Evolutionary conservation across 2,797 vertebrate genomes (phyloP).

Genomic region (Zalophus californianus): DNA sequence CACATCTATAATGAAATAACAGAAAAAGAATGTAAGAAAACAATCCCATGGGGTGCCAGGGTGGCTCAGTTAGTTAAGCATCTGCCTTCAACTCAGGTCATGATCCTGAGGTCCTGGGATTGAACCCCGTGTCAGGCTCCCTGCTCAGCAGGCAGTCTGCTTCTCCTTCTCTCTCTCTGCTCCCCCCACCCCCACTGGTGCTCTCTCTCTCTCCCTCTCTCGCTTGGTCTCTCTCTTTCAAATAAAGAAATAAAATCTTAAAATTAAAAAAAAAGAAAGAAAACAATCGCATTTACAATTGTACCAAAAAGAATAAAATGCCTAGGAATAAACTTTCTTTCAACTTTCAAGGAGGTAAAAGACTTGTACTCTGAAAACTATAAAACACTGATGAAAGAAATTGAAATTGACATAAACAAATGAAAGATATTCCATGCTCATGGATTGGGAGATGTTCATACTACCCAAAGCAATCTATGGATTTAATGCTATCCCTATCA

Average conservation of each 20-base stretch:
- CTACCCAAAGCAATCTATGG: neutral
- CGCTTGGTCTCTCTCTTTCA: neutral
- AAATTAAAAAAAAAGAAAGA: neutral
- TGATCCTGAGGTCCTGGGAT: neutral
- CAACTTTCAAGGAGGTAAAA: neutral
- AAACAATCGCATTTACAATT: neutral
- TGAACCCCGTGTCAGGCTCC: neutral
- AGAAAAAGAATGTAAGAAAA: neutral
- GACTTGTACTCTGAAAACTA: neutral
- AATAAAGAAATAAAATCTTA: neutral
- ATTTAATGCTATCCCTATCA: neutral
- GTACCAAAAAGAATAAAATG: neutral
- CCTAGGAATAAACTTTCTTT: neutral
- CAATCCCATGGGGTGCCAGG: neutral
- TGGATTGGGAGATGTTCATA: neutral
- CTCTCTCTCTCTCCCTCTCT: neutral
- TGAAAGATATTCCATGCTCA: neutral
- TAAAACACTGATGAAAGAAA: neutral
- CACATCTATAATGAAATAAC: neutral
- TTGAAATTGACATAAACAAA: neutral
- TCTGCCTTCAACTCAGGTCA: neutral
- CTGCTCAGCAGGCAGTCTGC: no score
- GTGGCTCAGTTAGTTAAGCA: neutral
- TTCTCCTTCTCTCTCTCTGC: neutral
- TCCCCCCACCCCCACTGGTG: neutral